Base-by-base conservation (phyloP, 1,140 invertebrate species). In the Prorops nasuta region DNA sequence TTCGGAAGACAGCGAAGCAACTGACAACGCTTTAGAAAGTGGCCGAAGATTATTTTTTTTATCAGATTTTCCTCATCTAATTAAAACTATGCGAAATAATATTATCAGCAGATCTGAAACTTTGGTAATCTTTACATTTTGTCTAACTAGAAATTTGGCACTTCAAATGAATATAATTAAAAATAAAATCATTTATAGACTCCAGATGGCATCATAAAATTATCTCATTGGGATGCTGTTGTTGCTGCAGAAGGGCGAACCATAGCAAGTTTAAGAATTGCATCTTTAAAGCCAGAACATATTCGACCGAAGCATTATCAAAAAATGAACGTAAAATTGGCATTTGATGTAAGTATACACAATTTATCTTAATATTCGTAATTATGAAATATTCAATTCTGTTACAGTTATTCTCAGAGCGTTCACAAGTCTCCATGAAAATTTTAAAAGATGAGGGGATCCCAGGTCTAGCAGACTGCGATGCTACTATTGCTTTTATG, bases 11-110 rank as follows among this genome's bases (percentile, higher is more conserved):
- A n/a, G n/a, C n/a, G n/a, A n/a, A n/a, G n/a, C n/a, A n/a, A n/a
- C n/a, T n/a, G n/a, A n/a, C n/a, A n/a, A n/a, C n/a, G n/a, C n/a
- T n/a, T n/a, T n/a, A n/a, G n/a, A n/a, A n/a, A n/a, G n/a, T 10
- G 41, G 32, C 15, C 40, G 50, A 21, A 43, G 22, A 32, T 18
- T 60, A 16, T 49, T 47, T 44, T 60, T 60, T 49, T 36, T 48
- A 9, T 54, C 54, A 9, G 58, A 61, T 21, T 60, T 56, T 32
- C 44, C 49, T 1, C 54, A 57, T 21, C 15, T 54, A 8, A 22
- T 51, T 2, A 60, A 57, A 39, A 47, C 40, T 38, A 12, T 56
- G 2, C 32, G 46, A 28, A 54, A 54, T 41, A 49, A 18, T 20
- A 34, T 24, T 1, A 21, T 35, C 9, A 2, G 9, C 21, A n/a